Evolutionary conservation across 2,113 vertebrate genomes (phyloP).

Genomic region (Dipodomys ordii): DNA sequence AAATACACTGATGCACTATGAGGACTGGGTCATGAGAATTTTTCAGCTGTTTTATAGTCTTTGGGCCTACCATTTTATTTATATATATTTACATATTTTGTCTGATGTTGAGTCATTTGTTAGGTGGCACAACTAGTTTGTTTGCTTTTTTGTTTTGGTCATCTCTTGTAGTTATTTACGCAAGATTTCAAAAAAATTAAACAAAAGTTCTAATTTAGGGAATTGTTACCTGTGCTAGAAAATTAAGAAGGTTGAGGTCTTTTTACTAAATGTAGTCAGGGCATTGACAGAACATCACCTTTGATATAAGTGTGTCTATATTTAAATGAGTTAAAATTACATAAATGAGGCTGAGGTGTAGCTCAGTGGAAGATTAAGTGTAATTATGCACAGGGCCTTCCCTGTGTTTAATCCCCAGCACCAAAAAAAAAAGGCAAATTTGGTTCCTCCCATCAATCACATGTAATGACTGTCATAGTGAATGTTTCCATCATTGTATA

Average conservation of each 20-base stretch:
- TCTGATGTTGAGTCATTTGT: not conserved
- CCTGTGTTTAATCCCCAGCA: not conserved
- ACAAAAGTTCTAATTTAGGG: not conserved
- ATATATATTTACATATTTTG: not conserved
- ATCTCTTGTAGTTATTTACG: not conserved
- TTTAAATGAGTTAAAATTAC: constrained; percentile 26
- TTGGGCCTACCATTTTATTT: not conserved
- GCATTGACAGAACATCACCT: not conserved
- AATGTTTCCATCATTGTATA: not conserved
- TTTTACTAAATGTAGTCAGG: not conserved
- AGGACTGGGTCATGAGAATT: not conserved
- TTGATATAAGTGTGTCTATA: not conserved
- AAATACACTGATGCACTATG: not conserved
- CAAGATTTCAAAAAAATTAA: constrained; percentile 1
- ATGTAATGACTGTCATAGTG: not conserved
- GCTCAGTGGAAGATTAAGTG: not conserved
- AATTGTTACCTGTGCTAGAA: not conserved
- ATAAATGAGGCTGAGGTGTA: not conserved
- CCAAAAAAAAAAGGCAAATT: not conserved
- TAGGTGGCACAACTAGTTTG: not conserved
- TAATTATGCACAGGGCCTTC: not conserved
- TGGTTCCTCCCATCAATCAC: not conserved
- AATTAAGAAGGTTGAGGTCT: not conserved
- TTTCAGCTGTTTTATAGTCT: not conserved
- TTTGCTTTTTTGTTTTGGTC: not conserved